A percentile compares a stretch with the other conserved stretches of the same genome.
Conservation (phyloP, 2,113 vertebrate species). For the Chinchilla lanigera region DNA sequence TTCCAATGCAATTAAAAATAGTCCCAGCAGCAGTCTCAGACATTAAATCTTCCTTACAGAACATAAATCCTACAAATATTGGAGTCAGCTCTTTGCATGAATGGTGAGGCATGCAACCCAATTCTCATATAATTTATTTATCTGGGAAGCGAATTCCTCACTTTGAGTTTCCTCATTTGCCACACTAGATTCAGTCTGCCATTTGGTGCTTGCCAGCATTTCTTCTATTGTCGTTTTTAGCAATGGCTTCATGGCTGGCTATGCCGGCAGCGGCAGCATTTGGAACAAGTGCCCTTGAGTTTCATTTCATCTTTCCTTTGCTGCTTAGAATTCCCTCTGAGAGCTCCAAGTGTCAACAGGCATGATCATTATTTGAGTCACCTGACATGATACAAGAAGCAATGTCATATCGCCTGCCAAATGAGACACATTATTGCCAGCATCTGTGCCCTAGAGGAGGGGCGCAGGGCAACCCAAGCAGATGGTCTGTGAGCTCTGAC, state of each 20-base stretch:
- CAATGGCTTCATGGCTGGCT: not conserved
- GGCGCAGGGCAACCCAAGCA: constrained; percentile 64
- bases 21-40: constrained; percentile 53
- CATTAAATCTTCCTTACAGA: constrained; percentile 55
- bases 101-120: constrained; percentile 39
- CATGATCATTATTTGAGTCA: constrained; percentile 64
- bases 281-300: constrained; percentile 47
- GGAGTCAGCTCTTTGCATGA: not conserved
- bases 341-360: constrained; percentile 63
- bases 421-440: constrained; percentile 66
- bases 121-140: constrained; percentile 29
- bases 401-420: constrained; percentile 71
- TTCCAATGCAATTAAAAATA: constrained; percentile 60
- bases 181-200: constrained; percentile 4
- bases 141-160: constrained; percentile 59
- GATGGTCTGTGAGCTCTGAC: constrained; percentile 62
- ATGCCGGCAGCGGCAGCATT: not conserved
- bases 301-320: not conserved
- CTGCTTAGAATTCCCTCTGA: constrained; percentile 53
- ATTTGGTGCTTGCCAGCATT: not conserved
- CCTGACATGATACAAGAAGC: constrained; percentile 72
- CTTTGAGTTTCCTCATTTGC: not conserved
- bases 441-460: constrained; percentile 56
- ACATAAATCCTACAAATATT: constrained; percentile 54
- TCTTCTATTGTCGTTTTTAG: not conserved